phyloP scores from a whole-genome alignment of 2,113 vertebrate species.

The Stictonetta naevosa region DNA sequence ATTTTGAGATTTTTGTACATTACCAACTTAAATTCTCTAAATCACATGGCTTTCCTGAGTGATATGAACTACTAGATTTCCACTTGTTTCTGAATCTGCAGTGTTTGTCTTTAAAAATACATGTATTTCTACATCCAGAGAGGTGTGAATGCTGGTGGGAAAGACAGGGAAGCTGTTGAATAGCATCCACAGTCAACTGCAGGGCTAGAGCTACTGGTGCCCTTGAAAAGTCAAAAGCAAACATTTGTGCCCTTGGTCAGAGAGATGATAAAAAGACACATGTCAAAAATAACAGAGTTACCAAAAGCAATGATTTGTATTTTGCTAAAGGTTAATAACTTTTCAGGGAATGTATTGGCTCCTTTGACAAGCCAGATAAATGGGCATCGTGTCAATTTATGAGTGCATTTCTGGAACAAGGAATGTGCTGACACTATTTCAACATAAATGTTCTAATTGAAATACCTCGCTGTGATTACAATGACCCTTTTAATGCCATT shows the following conservation, averaged over 20 bases:
- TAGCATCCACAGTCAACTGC: not conserved
- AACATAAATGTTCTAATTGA: not conserved
- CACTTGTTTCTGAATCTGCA: not conserved
- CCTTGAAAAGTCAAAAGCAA: not conserved
- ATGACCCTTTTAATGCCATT: not conserved
- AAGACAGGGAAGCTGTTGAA: not conserved
- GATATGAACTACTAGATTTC: not conserved
- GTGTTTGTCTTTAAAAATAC: not conserved
- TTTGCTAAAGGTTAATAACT: not conserved
- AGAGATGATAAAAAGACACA: not conserved
- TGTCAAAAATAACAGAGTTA: not conserved
- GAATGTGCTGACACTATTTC: not conserved
- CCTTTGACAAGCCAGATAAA: not conserved
- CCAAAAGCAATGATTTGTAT: not conserved
- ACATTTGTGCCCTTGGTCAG: not conserved
- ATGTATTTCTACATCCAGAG: not conserved
- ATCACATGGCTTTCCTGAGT: not conserved
- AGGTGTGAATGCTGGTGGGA: not conserved
- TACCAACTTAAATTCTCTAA: not conserved
- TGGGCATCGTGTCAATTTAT: not conserved
- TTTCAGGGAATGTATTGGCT: not conserved
- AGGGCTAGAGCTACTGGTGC: not conserved
- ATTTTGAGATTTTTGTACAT: not conserved
- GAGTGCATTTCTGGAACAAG: not conserved
- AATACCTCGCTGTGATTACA: not conserved